These are phyloP conservation scores for Lontra canadensis DNA, from an alignment of 2,113 vertebrate genomes.

Conservation along the genomic window DNA sequence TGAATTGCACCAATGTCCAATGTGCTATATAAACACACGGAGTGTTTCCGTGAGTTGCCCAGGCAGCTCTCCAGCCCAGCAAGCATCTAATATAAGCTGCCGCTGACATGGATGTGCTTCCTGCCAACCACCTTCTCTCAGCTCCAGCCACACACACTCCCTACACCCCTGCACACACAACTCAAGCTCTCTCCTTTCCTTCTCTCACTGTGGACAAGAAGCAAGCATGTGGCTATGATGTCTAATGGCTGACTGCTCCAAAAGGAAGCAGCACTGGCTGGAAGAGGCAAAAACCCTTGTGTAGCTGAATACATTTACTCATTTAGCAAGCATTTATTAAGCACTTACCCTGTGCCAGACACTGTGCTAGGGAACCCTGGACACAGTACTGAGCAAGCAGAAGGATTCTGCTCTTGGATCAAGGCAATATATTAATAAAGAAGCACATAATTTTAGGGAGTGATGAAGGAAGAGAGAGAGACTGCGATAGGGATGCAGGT, in stretches of 20 bases:
- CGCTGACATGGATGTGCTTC: not conserved
- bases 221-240: not conserved
- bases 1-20: not conserved
- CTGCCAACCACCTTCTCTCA: not conserved
- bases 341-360: not conserved
- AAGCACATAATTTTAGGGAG: not conserved
- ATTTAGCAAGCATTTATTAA: not conserved
- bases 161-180: not conserved
- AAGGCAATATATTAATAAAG: not conserved
- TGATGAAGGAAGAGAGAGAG: not conserved
- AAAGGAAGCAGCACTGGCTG: not conserved
- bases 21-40: not conserved
- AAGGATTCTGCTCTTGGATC: not conserved
- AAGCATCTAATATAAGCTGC: not conserved
- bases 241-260: not conserved
- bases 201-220: not conserved
- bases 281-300: not conserved
- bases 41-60: not conserved
- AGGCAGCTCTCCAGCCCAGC: not conserved
- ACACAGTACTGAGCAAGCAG: not conserved
- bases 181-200: not conserved
- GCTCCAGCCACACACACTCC: not conserved
- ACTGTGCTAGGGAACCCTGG: not conserved
- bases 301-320: not conserved
- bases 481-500: not conserved